These are phyloP conservation scores for Hormiphora californensis DNA, from an alignment of 37 sponge, comb jelly and placozoan genomes.

Conservation along the genomic window DNA sequence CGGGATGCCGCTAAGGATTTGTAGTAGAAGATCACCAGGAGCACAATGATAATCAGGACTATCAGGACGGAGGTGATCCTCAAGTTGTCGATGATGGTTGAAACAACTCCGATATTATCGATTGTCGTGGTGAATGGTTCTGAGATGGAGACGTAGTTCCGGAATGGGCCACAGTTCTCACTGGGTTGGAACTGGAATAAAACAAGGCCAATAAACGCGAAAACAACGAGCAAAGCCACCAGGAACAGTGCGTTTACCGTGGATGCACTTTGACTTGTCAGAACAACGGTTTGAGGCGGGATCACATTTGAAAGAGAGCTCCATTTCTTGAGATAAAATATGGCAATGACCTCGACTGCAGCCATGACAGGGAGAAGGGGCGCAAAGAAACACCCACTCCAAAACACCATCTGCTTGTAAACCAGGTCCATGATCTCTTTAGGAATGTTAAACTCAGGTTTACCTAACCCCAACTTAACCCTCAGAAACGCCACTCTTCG, in stretches of 20 bases:
- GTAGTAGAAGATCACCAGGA: slow-evolving; percentile 14
- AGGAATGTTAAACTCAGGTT: slow-evolving; percentile 33
- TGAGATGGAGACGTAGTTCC: neutral
- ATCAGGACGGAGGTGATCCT: slow-evolving; percentile 29
- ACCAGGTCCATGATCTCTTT: slow-evolving; percentile 24
- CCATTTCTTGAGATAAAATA: slow-evolving; percentile 15
- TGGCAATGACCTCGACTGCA: neutral
- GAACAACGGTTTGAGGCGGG: neutral
- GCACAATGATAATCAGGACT: neutral
- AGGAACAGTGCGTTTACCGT: slow-evolving; percentile 15
- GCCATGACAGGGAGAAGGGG: slow-evolving; percentile 14
- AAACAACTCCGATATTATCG: neutral
- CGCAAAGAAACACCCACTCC: slow-evolving; percentile 29
- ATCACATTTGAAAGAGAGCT: neutral
- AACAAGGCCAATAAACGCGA: slow-evolving; percentile 36
- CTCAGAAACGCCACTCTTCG: neutral
- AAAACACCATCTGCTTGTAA: slow-evolving; percentile 42
- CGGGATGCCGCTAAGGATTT: neutral
- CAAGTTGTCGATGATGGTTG: slow-evolving; percentile 6
- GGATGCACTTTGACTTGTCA: neutral
- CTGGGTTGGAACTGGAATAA: slow-evolving; percentile 31
- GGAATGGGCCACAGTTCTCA: neutral
- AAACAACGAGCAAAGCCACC: neutral
- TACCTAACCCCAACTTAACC: neutral
- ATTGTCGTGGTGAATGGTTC: neutral